A percentile compares a stretch with the other conserved stretches of the same genome.
These are phyloP conservation scores for Oscheius sp. DNA, from an alignment of 2,888 invertebrate genomes.

Conservation along the genomic window DNA sequence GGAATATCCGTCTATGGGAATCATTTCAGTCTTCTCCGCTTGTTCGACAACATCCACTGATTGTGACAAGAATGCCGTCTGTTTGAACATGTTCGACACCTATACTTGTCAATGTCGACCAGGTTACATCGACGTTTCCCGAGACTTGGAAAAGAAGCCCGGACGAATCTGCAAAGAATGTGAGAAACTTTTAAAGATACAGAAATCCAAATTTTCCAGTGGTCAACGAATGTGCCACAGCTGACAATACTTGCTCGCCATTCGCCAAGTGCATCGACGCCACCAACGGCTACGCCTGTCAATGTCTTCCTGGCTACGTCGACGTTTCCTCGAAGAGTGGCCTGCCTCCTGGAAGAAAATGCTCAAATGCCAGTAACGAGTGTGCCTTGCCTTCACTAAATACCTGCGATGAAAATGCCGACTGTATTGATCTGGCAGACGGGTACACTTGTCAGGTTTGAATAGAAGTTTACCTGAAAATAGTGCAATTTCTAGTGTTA, in stretches of 20 bases:
- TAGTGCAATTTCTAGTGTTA: slow-evolving; percentile 60
- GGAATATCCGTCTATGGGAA: not conserved
- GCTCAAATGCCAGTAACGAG: slow-evolving; percentile 71
- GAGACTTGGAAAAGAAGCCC: slow-evolving; percentile 67
- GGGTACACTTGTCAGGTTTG: slow-evolving; percentile 69
- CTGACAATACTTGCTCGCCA: slow-evolving; percentile 69
- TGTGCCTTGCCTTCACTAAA: slow-evolving; percentile 67
- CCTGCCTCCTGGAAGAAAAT: slow-evolving; percentile 69
- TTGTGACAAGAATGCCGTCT: slow-evolving; percentile 70
- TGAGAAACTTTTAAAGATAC: slow-evolving; percentile 44
- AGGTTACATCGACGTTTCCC: slow-evolving; percentile 69
- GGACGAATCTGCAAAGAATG: slow-evolving; percentile 72
- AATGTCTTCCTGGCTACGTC: slow-evolving; percentile 65
- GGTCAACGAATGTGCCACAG: slow-evolving; percentile 72
- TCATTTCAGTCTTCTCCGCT: slow-evolving; percentile 61
- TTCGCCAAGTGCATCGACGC: slow-evolving; percentile 72
- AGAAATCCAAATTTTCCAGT: slow-evolving; percentile 68
- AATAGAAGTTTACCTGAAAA: not conserved
- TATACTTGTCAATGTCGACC: slow-evolving; percentile 71
- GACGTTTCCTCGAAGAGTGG: slow-evolving; percentile 70
- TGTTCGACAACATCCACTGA: slow-evolving; percentile 57
- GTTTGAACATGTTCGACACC: slow-evolving; percentile 71
- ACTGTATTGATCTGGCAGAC: slow-evolving; percentile 72
- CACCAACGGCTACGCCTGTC: slow-evolving; percentile 70
- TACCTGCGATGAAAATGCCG: slow-evolving; percentile 73